Conservation (phyloP, 1,140 invertebrate genomes). For the Homarus americanus region DNA sequence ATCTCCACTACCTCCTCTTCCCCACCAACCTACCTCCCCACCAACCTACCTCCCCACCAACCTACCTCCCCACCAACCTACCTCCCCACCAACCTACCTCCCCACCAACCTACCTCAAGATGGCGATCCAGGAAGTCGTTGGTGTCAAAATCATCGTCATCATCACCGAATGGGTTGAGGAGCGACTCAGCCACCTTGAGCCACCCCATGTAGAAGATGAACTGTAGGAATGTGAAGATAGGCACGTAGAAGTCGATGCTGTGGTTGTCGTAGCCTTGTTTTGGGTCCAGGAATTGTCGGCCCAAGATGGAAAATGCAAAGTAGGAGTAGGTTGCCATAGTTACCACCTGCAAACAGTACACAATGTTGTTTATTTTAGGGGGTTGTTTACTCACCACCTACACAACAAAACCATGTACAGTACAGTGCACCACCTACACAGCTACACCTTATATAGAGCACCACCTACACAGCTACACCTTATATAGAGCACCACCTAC, state of each 20-base stretch:
- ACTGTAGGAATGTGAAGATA: slow-evolving; percentile 87
- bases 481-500: no score
- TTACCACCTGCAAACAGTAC: slow-evolving; percentile 80
- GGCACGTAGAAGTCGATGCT: slow-evolving; percentile 88
- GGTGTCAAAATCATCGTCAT: slow-evolving; percentile 90
- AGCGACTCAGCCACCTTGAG: slow-evolving; percentile 95
- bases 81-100: no score
- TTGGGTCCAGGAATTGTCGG: slow-evolving; percentile 80
- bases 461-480: no score
- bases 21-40: no score
- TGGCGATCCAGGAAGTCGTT: slow-evolving; percentile 94
- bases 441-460: no score
- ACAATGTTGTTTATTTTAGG: no score
- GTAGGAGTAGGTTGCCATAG: slow-evolving; percentile 81
- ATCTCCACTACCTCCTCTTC: no score
- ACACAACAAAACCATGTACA: no score
- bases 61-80: no score
- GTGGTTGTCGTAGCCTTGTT: slow-evolving; percentile 81
- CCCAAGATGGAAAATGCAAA: slow-evolving; percentile 81
- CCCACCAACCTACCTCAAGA: slow-evolving; percentile 80
- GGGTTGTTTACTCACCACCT: no score
- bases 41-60: no score
- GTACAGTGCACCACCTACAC: no score
- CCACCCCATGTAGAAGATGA: slow-evolving; percentile 93
- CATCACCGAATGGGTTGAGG: slow-evolving; percentile 80